phyloP scores from a whole-genome alignment of 1,140 invertebrate genomes.

The Andrena cerasifolii region DNA sequence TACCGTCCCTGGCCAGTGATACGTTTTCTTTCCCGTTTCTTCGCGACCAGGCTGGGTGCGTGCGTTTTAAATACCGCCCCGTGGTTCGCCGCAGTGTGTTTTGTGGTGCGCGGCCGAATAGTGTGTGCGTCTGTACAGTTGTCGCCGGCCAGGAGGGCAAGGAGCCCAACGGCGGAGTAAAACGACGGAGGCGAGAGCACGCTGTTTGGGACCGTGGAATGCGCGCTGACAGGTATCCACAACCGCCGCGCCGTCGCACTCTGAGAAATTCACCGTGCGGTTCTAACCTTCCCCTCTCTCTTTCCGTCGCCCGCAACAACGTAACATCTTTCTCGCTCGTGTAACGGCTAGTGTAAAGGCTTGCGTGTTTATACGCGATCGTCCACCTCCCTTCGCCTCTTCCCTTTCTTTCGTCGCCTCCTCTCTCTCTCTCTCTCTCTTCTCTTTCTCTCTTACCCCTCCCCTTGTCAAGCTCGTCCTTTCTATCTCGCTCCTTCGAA shows the following conservation, averaged over 20 bases:
- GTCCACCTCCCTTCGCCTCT: conserved; percentile 33
- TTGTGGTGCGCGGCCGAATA: neutral
- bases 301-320: conserved; percentile 37
- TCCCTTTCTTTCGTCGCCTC: conserved; percentile 23
- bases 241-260: conserved; percentile 71
- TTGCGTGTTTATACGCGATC: conserved; percentile 50
- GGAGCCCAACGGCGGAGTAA: neutral
- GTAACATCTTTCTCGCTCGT: conserved; percentile 33
- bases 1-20: conserved; percentile 33
- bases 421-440: conserved; percentile 18
- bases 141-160: conserved; percentile 1
- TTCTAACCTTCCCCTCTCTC: conserved; percentile 48
- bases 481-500: conserved; percentile 33
- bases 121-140: neutral
- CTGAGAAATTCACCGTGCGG: conserved; percentile 62
- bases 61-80: conserved; percentile 37
- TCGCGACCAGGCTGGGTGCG: conserved; percentile 9
- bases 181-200: conserved; percentile 46
- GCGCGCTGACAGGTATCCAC: conserved; percentile 75
- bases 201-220: conserved; percentile 73
- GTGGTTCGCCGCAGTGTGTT: neutral
- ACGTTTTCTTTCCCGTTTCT: conserved; percentile 27
- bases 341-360: neutral
- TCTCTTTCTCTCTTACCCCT: no score
- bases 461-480: no score